Evolutionary conservation across 2,113 vertebrate genomes (phyloP).

Genomic region (Dicrurus megarhynchus): DNA sequence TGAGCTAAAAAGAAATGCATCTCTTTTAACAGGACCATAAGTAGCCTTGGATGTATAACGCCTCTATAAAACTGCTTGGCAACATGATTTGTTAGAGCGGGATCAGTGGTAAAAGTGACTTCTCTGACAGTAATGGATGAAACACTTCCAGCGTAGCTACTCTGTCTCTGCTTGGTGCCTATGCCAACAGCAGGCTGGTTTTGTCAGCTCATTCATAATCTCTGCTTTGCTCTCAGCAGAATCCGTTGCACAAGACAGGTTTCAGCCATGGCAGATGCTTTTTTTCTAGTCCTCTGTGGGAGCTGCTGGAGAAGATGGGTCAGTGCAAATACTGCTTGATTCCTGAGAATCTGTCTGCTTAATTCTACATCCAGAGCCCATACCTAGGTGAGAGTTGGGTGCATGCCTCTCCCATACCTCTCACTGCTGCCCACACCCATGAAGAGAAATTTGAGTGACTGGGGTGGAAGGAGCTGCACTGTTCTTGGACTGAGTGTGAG

Average conservation of each 20-base stretch:
- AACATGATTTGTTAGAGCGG: conserved; percentile 52
- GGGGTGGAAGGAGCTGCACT: not conserved
- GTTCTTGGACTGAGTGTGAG: not conserved
- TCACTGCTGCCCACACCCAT: not conserved
- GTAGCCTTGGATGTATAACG: conserved; percentile 46
- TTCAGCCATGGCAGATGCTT: not conserved
- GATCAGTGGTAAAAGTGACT: conserved; percentile 51
- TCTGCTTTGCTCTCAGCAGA: conserved; percentile 42
- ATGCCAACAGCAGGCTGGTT: conserved; percentile 43
- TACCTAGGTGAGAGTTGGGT: not conserved
- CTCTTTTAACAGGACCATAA: conserved; percentile 45
- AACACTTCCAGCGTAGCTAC: not conserved
- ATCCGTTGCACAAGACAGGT: not conserved
- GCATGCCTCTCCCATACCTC: not conserved
- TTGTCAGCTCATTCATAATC: conserved; percentile 68
- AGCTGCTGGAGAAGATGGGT: not conserved
- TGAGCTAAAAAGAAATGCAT: conserved; percentile 42
- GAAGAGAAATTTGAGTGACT: not conserved
- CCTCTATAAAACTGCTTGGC: conserved; percentile 51
- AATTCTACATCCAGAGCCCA: not conserved
- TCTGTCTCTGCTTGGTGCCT: conserved; percentile 38
- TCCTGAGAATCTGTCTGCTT: not conserved
- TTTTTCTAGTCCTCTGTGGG: not conserved
- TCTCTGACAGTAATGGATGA: conserved; percentile 62
- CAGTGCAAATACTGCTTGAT: not conserved